A percentile compares a stretch with the other conserved stretches of the same genome.
These are phyloP conservation scores for Hydractinia echinata DNA, from an alignment of 30 jellyfish, hydroid and myxozoan genomes.

Conservation along the genomic window DNA sequence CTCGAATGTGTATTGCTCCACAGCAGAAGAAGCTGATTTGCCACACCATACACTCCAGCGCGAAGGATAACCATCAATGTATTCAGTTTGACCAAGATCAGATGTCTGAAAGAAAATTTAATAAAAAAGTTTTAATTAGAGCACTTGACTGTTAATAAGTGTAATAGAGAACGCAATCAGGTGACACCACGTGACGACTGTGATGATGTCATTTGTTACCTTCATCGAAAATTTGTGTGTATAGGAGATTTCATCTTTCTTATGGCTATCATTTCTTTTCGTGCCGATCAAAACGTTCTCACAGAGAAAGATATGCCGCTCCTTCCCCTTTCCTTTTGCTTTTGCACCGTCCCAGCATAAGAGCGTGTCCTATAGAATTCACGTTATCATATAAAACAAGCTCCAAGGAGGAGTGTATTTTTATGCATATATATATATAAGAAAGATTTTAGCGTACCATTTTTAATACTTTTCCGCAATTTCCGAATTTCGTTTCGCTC, in stretches of 20 bases:
- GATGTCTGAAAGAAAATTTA: conserved; percentile 46
- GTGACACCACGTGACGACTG: neutral
- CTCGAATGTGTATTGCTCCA: conserved; percentile 61
- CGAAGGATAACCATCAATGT: conserved; percentile 52
- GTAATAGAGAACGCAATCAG: too few species aligned
- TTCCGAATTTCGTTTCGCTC: neutral
- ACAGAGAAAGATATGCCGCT: conserved; percentile 68
- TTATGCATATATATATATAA: neutral
- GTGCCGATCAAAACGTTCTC: conserved; percentile 68
- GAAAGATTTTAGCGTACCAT: conserved; percentile 10
- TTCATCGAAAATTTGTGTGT: conserved; percentile 60
- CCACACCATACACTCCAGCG: conserved; percentile 90
- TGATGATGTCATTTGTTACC: conserved; percentile 27
- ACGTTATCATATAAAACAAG: neutral
- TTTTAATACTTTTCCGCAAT: conserved; percentile 27
- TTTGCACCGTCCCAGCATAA: conserved; percentile 86
- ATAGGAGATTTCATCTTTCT: conserved; percentile 70
- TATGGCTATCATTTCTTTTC: conserved; percentile 39
- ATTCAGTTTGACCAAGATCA: conserved; percentile 80
- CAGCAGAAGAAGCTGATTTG: conserved; percentile 73
- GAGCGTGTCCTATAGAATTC: conserved; percentile 43
- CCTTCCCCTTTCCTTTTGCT: conserved; percentile 84
- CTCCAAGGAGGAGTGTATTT: neutral
- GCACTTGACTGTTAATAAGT: neutral
- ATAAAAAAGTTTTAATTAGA: neutral